A percentile compares a stretch with the other conserved stretches of the same genome.
phyloP scores from a whole-genome alignment of 1,140 invertebrate genomes.

The Hylaeus volcanicus region DNA sequence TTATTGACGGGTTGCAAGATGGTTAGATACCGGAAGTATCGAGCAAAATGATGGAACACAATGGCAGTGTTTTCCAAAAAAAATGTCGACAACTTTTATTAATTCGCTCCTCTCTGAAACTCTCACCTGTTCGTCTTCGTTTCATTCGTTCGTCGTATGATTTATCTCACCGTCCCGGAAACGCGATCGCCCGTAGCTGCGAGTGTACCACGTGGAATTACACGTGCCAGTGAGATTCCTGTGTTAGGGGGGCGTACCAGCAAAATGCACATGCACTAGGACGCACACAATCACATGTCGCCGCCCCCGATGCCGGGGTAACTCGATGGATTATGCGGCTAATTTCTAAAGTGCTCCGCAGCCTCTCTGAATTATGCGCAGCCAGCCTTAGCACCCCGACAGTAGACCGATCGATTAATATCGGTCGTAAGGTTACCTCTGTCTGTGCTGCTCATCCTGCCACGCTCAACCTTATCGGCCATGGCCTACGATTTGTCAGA shows the following conservation, averaged over 20 bases:
- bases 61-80: too few relatives aligned
- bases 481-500: conserved; percentile 38
- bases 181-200: conserved; percentile 4
- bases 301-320: conserved; percentile 52
- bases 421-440: conserved; percentile 40
- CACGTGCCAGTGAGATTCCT: conserved; percentile 6
- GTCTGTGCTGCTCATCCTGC: neutral
- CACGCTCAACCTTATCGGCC: conserved; percentile 27
- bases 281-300: neutral
- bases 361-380: conserved; percentile 69
- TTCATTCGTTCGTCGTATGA: neutral
- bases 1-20: too few relatives aligned
- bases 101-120: too few relatives aligned
- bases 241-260: neutral
- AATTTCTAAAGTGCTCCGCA: conserved; percentile 73
- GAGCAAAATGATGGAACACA: too few relatives aligned
- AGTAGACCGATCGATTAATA: conserved; percentile 68
- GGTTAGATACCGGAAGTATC: too few relatives aligned
- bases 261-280: neutral
- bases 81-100: too few relatives aligned
- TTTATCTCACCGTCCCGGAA: neutral
- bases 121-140: neutral
- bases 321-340: conserved; percentile 73
- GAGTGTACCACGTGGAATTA: conserved; percentile 31
- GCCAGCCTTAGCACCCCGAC: conserved; percentile 56